Evolutionary conservation across 2,888 invertebrate genomes (phyloP), one percentile per base, ranked within the genome.

Genomic region (Drosophila suboccidentalis): DNA sequence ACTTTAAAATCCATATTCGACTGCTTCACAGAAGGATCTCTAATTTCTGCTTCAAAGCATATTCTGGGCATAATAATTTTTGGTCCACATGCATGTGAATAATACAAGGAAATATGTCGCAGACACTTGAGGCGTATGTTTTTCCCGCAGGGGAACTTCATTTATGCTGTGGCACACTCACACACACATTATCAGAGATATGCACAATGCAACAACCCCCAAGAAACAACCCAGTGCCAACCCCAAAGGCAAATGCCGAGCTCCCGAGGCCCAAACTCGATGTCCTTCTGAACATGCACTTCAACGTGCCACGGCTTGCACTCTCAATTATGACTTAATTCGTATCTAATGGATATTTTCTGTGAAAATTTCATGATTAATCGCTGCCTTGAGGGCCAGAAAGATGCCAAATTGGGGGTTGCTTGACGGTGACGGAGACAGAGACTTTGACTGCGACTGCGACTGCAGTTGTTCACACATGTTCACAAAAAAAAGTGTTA

Each of bases 261-360:
- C 59, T 47, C 50, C 62, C 57, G 34, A 22, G 15, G 3, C 15
- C 19, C 41, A 11, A 29, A 11, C 29, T 19, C 44, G 32, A 34
- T 47, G 46, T 29, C 51, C 17, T 46, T 10, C 11, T 29, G 51
- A 54, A 63, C 78, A 67, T 87, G 84, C 90, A 82, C 83, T 85
- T 80, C 78, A 77, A 57, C 71, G 72, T 80, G 87, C 77, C 75
- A 70, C 74, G 69, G 77, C 72, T 57, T 82, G 79, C 78, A 87
- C 85, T 89, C 90, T 87, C 91, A 90, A 91, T 90, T 91, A 90
- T 91, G 89, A 82, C 90, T 90, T 90, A 91, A 90, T 90, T 90
- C 90, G 81, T 81, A 82, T 87, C 89, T 91, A 90, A 90, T 87
- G 90, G 90, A 75, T 76, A 90, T 85, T 82, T 90, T 90, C 84